These are phyloP conservation scores for Catostylus mosaicus DNA, from an alignment of 30 jellyfish, hydroid and myxozoan genomes.

Conservation along the genomic window DNA sequence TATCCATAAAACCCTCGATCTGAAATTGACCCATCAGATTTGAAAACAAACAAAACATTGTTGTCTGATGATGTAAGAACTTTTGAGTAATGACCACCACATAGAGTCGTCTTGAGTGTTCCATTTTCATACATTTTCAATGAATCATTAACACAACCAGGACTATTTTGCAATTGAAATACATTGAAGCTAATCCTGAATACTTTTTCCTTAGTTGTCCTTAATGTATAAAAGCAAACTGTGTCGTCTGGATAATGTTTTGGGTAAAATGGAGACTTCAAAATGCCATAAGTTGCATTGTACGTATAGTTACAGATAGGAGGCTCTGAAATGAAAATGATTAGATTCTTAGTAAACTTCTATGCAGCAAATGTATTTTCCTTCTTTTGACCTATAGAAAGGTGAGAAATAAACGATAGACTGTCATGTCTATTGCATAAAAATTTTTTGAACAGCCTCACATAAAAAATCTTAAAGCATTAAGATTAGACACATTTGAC, in stretches of 20 bases:
- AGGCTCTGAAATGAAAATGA: conserved; percentile 8
- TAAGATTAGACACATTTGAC: too few species aligned
- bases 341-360: too few species aligned
- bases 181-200: neutral
- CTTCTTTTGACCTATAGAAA: neutral
- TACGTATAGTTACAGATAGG: neutral
- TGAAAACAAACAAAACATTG: neutral
- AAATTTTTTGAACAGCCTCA: neutral
- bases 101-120: neutral
- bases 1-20: neutral
- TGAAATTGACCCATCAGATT: neutral
- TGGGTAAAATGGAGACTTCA: conserved; percentile 5
- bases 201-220: neutral
- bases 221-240: neutral
- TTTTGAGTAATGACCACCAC: neutral
- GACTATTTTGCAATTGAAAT: neutral
- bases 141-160: neutral
- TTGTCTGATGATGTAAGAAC: neutral
- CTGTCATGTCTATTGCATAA: neutral
- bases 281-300: neutral
- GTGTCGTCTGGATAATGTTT: conserved; percentile 4
- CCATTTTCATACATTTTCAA: conserved; percentile 1
- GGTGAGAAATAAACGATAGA: neutral
- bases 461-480: neutral
- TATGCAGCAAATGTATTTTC: neutral